Evolutionary conservation across 2,797 vertebrate genomes (phyloP), one percentile per base, ranked within the genome.

Genomic region (Poeciliopsis infans): DNA sequence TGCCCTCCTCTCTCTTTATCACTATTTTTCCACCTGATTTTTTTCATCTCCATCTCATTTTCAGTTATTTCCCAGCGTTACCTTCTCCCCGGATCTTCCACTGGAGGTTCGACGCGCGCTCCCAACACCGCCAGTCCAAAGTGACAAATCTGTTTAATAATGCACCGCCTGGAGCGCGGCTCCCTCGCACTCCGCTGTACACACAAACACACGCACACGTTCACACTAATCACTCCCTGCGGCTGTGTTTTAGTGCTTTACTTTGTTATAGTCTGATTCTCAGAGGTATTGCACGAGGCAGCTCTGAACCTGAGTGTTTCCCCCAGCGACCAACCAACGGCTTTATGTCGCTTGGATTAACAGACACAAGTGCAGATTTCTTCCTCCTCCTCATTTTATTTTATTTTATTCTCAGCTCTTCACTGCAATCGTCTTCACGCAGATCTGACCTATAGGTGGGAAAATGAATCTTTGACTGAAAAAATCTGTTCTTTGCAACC

Each of bases 111-210:
- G 49, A 7, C 25, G 23, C 66, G 31, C 77, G 71, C 55, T 76
- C 75, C 85, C 84, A 89, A 86, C 77, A 83, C 84, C 82, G 81
- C 66, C 83, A 88, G 90, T 85, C 89, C 83, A 89, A 88, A 90
- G 90, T 94, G 92, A 95, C 91, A 88, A 92, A 94, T 93, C 88
- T 94, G 91, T 93, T 94, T 92, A 94, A 94, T 94, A 94, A 94
- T 93, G 88, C 84, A 89, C 72, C 91, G 92, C 89, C 93, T 91
- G 92, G 86, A 91, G 88, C 88, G 81, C 16, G 3, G 69, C 79
- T 25, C 85, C 70, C 66, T 2, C 75, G 8, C 81, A 28, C 75
- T 75, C 55, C 13, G 57, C 31, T 73, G 64, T 79, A 75, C 41
- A 74, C 78, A 43, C 36, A 66, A 43, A 88, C 86, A 86, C 83